Conservation (phyloP, 2,113 vertebrate genomes). For the Bos javanicus region DNA sequence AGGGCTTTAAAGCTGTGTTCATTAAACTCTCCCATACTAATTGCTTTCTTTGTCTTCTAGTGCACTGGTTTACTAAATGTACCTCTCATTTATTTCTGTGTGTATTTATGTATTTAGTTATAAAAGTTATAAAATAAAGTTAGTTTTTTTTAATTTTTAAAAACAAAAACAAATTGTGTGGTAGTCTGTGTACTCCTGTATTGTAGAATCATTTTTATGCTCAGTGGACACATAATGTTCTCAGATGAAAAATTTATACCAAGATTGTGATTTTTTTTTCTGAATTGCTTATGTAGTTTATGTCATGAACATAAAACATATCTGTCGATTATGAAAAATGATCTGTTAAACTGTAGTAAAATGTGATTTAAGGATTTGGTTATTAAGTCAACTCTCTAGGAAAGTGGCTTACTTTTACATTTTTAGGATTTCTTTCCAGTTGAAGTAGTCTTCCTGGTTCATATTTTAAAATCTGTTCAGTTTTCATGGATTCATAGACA, state of each 20-base stretch:
- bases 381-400: neutral
- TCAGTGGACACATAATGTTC: neutral
- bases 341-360: neutral
- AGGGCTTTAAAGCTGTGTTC: slow-evolving; percentile 76
- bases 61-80: slow-evolving; percentile 11
- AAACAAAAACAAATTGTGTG: neutral
- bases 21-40: slow-evolving; percentile 67
- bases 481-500: neutral
- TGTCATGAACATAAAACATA: neutral
- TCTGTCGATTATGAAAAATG: neutral
- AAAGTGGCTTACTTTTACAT: neutral
- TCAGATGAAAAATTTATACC: neutral
- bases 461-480: neutral
- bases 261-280: slow-evolving; percentile 31
- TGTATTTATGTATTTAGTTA: neutral
- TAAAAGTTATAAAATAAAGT: slow-evolving; percentile 28
- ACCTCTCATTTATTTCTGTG: neutral
- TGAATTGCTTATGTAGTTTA: neutral
- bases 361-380: neutral
- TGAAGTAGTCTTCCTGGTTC: neutral
- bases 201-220: neutral
- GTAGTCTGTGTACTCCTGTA: neutral
- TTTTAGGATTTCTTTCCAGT: neutral
- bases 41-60: slow-evolving; percentile 36
- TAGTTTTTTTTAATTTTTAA: neutral